A percentile compares a stretch with the other conserved stretches of the same genome.
Evolutionary conservation across 2,888 invertebrate genomes (phyloP).

Genomic region (Aplocera efformata): DNA sequence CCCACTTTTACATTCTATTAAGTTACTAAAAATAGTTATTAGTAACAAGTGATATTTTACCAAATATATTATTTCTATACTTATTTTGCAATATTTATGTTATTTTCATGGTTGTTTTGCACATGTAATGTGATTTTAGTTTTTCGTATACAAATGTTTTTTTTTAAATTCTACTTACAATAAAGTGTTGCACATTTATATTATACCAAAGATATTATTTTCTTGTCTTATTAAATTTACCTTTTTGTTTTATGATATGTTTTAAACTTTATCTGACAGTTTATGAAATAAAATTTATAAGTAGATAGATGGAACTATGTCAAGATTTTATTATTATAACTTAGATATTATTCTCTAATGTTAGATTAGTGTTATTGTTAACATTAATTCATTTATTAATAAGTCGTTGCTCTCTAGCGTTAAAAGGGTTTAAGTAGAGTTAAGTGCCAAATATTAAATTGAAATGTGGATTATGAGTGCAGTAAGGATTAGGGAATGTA

Average conservation of each 20-base stretch:
- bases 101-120: slow-evolving; percentile 30
- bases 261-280: background rate
- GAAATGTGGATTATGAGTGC: background rate
- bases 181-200: no score
- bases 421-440: slow-evolving; percentile 9
- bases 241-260: slow-evolving; percentile 1
- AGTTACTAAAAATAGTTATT: no score
- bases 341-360: slow-evolving; percentile 12
- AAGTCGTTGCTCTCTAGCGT: slow-evolving; percentile 20
- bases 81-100: slow-evolving; percentile 4
- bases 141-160: slow-evolving; percentile 19
- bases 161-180: slow-evolving; percentile 25
- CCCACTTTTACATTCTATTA: no score
- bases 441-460: slow-evolving; percentile 17
- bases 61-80: slow-evolving; percentile 20
- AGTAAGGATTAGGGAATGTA: no score
- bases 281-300: slow-evolving; percentile 8
- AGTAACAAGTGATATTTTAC: slow-evolving; percentile 27
- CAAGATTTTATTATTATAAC: slow-evolving; percentile 14
- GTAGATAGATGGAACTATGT: slow-evolving; percentile 13
- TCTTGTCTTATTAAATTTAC: slow-evolving; percentile 11
- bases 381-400: slow-evolving; percentile 1
- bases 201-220: slow-evolving; percentile 49
- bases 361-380: slow-evolving; percentile 15
- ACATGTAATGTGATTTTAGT: slow-evolving; percentile 40